Conservation (phyloP, 2,888 invertebrate genomes). For the Linnaemya tessellans region DNA sequence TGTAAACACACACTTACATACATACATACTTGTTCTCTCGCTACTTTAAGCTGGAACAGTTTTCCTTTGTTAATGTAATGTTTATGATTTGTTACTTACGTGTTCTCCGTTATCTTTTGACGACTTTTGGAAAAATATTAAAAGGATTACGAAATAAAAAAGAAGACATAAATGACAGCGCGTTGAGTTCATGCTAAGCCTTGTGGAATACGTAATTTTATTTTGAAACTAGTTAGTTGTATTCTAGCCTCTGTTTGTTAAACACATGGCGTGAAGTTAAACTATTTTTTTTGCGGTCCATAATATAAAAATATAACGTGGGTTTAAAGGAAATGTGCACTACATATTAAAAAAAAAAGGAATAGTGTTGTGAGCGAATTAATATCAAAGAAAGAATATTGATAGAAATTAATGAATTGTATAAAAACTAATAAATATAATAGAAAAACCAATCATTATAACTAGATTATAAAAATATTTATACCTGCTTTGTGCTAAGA, state of each 20-base stretch:
- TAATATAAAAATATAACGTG: background rate
- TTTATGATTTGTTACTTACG: conserved; percentile 62
- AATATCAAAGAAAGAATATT: no score
- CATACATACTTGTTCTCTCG: background rate
- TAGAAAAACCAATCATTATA: no score
- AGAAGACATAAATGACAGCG: background rate
- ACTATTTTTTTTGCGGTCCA: background rate
- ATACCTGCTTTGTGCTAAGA: no score
- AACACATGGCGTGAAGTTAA: conserved; percentile 17
- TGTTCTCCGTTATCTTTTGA: conserved; percentile 14
- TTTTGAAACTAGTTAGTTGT: conserved; percentile 46
- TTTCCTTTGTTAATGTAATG: conserved; percentile 47
- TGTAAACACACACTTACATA: no score
- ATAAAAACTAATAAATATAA: no score
- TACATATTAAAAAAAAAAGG: no score
- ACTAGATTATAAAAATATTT: no score
- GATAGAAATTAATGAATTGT: no score
- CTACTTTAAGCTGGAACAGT: conserved; percentile 39
- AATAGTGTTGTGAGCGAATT: no score
- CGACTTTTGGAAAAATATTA: conserved; percentile 3
- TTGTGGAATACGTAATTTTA: conserved; percentile 40
- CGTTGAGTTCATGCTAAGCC: conserved; percentile 18
- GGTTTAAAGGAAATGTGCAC: no score
- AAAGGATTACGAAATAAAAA: background rate
- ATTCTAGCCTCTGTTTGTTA: conserved; percentile 25